Evolutionary conservation across 2,888 invertebrate species (phyloP), one percentile per base, ranked within the genome.

Genomic region (Tupiocoris notatus): DNA sequence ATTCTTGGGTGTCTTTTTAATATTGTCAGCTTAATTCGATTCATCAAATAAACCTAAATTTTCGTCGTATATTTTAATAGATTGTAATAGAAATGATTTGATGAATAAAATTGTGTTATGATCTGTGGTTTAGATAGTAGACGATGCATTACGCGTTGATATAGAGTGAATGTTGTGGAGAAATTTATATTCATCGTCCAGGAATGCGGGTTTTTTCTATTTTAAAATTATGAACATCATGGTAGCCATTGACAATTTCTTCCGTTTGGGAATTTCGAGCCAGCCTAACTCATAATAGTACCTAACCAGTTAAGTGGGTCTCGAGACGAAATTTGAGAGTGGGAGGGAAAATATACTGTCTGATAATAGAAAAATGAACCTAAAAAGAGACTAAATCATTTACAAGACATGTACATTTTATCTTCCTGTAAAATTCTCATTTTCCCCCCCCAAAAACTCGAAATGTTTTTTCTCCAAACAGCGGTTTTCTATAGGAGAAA

Each of bases 201-300:
- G 61, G 20, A 22, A 61, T 17, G 9, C 12, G 0, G 61, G 61
- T 3, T 1, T 61, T 0, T 16, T 16, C 21, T 22, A 61, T 20
- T 61, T 61, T 16, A 61, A 61, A 61, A 2, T 61, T 61, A 22
- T 61, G 16, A 61, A 61, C 2, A 61, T 9, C 61, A 61, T 61
- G 1, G 20, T 0, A 3, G 61, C 61, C 6, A 61, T 17, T 18
- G 20, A 9, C 12, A 17, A 16, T 18, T 17, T 61, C n/a, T 61
- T 17, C 16, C 17, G 12, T 61, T 20, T 12, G 12, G 1, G 16
- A 0, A 61, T 61, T 20, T 61, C 23, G 2, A 61, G 61, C 2
- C 16, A 17, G 12, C 20, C 20, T 20, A 61, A 61, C 17, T n/a
- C 25, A 63, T 20, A n/a, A n/a, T n/a, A n/a, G n/a, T n/a, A n/a